Evolutionary conservation across 2,113 vertebrate genomes (phyloP).

Genomic region (Hyaena hyaena): DNA sequence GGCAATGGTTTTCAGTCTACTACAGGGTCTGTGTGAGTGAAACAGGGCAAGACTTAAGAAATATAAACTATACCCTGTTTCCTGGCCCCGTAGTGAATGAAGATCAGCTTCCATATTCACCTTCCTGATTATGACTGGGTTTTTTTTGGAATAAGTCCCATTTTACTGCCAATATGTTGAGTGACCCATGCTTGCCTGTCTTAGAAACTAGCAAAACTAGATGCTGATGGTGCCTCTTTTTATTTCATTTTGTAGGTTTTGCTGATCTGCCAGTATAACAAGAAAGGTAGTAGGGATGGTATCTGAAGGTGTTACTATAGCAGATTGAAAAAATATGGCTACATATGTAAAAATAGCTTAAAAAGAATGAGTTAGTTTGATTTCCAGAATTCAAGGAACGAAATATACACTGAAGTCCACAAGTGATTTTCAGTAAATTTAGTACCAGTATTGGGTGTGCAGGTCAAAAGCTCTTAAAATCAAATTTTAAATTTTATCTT

Average conservation of each 20-base stretch:
- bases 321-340: slow-evolving; percentile 56
- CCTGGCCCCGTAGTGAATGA: not conserved
- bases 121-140: not conserved
- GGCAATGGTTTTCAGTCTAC: not conserved
- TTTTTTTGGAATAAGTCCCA: not conserved
- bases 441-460: not conserved
- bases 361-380: slow-evolving; percentile 62
- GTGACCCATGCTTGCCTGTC: not conserved
- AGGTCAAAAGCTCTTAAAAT: slow-evolving; percentile 8
- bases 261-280: not conserved
- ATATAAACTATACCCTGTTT: not conserved
- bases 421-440: slow-evolving; percentile 43
- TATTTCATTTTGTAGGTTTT: not conserved
- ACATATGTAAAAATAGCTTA: slow-evolving; percentile 53
- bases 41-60: not conserved
- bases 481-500: slow-evolving; percentile 28
- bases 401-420: slow-evolving; percentile 14
- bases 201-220: not conserved
- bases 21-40: not conserved
- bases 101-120: not conserved
- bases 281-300: not conserved
- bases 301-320: slow-evolving; percentile 37
- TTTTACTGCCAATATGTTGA: not conserved
- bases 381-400: slow-evolving; percentile 61
- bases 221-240: not conserved